A percentile compares a stretch with the other conserved stretches of the same genome.
Evolutionary conservation across 2,797 vertebrate species (phyloP).

Genomic region (Eulemur albifrons): DNA sequence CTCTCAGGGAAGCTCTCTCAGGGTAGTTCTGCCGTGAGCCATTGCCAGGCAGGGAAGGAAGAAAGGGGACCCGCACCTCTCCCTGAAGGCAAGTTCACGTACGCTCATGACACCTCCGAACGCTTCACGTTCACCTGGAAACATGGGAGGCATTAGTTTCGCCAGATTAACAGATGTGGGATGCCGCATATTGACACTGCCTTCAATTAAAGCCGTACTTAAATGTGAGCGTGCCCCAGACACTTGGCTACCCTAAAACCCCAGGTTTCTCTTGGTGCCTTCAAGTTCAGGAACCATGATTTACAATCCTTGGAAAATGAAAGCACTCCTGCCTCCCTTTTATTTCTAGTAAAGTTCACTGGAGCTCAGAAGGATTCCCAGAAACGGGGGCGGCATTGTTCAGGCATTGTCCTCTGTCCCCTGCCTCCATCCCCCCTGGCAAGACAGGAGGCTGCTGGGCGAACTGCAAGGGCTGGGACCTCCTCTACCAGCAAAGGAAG

Average conservation of each 20-base stretch:
- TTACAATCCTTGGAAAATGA: not conserved
- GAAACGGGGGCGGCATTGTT: not conserved
- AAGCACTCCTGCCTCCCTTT: not conserved
- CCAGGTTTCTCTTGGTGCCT: not conserved
- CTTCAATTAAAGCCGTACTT: not conserved
- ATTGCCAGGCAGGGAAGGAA: not conserved
- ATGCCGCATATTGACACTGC: not conserved
- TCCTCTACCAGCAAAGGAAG: not conserved
- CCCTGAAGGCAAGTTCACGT: not conserved
- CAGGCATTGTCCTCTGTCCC: not conserved
- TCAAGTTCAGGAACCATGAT: not conserved
- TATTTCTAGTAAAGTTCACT: not conserved
- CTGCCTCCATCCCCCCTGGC: fast-evolving
- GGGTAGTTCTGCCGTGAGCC: not conserved
- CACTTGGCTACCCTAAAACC: not conserved
- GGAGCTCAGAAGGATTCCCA: not conserved
- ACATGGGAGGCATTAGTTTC: not conserved
- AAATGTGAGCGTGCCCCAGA: not conserved
- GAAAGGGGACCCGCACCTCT: not conserved
- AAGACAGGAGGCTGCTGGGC: not conserved
- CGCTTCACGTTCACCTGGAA: not conserved
- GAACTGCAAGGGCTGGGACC: not conserved
- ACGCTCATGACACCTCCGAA: no score
- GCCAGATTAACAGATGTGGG: not conserved
- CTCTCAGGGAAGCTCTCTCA: not conserved